These are phyloP conservation scores for Schizotus pectinicornis DNA, from an alignment of 2,888 invertebrate species.

Conservation along the genomic window DNA sequence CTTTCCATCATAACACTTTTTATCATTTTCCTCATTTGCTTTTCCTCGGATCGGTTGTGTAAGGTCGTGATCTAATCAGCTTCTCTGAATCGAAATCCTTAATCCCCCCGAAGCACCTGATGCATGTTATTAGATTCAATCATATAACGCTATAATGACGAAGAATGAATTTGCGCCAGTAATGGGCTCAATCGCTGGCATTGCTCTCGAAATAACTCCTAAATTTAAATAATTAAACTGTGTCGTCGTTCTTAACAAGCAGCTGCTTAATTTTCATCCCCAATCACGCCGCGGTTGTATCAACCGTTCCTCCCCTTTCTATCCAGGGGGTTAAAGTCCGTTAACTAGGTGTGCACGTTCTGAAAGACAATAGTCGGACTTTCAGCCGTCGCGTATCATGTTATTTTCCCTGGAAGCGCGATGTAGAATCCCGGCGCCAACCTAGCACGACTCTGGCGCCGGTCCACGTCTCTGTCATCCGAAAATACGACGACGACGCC, in stretches of 20 bases:
- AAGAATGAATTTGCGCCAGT: too few species aligned
- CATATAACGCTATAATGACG: too few species aligned
- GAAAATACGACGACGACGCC: neutral
- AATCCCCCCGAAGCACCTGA: too few species aligned
- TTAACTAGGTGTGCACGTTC: neutral
- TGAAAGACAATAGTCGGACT: conserved; percentile 13
- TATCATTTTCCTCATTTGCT: too few species aligned
- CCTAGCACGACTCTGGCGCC: conserved; percentile 22
- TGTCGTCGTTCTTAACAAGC: neutral
- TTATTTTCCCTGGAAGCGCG: conserved; percentile 17
- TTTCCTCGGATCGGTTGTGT: too few species aligned
- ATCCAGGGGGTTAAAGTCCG: neutral
- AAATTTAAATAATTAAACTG: too few species aligned
- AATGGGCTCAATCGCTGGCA: too few species aligned
- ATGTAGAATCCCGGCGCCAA: conserved; percentile 28
- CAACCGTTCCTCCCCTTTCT: neutral
- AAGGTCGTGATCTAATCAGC: too few species aligned
- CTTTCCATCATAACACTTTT: too few species aligned
- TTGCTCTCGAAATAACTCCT: too few species aligned
- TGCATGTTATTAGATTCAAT: too few species aligned
- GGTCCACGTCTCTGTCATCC: conserved; percentile 3
- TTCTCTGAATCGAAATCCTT: too few species aligned
- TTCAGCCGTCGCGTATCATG: conserved; percentile 12
- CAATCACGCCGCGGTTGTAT: neutral
- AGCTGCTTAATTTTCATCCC: neutral